Evolutionary conservation across 2,888 invertebrate species (phyloP).

Genomic region (Melanophora roralis): DNA sequence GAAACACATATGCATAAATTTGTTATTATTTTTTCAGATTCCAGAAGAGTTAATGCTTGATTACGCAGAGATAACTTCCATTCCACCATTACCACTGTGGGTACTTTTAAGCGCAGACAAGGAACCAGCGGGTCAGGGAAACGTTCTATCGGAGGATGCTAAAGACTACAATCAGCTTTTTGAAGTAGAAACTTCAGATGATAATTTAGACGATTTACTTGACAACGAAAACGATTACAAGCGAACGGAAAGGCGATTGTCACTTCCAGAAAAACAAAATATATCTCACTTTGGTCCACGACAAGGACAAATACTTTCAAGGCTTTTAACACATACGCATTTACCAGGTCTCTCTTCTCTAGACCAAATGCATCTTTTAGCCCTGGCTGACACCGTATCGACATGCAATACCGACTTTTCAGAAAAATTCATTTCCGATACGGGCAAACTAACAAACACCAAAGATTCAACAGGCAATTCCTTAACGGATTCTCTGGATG

Average conservation of each 20-base stretch:
- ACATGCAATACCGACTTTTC: slow-evolving; percentile 94
- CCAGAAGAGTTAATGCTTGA: slow-evolving; percentile 93
- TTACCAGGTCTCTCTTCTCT: slow-evolving; percentile 95
- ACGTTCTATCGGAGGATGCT: slow-evolving; percentile 66
- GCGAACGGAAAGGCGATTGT: slow-evolving; percentile 81
- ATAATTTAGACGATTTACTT: slow-evolving; percentile 87
- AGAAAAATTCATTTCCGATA: slow-evolving; percentile 86
- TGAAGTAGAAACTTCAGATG: slow-evolving; percentile 88
- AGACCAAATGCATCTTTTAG: slow-evolving; percentile 99
- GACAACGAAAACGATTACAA: slow-evolving; percentile 84
- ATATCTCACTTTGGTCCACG: slow-evolving; percentile 92
- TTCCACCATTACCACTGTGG: slow-evolving; percentile 98
- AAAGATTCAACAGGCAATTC: slow-evolving; percentile 81
- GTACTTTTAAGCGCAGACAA: slow-evolving; percentile 96
- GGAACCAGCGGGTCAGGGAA: slow-evolving; percentile 80
- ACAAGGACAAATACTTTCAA: slow-evolving; percentile 90
- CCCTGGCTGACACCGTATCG: slow-evolving; percentile 97
- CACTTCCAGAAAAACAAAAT: slow-evolving; percentile 85
- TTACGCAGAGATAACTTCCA: slow-evolving; percentile 97
- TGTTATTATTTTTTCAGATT: slow-evolving; percentile 77
- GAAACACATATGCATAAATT: too few relatives aligned
- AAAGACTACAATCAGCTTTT: slow-evolving; percentile 94
- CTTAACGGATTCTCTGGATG: slow-evolving; percentile 91
- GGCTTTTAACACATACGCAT: slow-evolving; percentile 95
- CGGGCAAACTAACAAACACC: slow-evolving; percentile 82